These are phyloP conservation scores for Oreocharis arfaki DNA, from an alignment of 2,113 vertebrate species.

Conservation along the genomic window DNA sequence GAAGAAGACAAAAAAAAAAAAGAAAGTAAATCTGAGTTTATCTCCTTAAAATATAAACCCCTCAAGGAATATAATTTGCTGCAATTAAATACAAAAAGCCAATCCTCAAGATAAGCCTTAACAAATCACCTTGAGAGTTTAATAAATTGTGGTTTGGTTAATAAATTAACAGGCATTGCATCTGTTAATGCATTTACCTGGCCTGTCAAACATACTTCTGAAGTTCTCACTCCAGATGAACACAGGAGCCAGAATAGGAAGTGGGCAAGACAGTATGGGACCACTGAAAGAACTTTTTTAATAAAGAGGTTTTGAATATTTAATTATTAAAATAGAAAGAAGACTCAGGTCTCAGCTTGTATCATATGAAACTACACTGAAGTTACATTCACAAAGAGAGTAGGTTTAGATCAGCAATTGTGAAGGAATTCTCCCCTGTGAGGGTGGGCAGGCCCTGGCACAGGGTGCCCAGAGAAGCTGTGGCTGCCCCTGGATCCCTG, in stretches of 20 bases:
- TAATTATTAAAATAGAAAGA: neutral
- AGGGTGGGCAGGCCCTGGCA: neutral
- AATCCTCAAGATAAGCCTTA: slow-evolving; percentile 39
- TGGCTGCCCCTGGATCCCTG: neutral
- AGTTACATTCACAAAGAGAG: neutral
- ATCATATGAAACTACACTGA: neutral
- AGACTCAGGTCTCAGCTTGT: neutral
- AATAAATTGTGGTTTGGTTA: neutral
- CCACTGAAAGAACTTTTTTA: neutral
- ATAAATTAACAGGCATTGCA: too few species aligned
- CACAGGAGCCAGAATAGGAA: neutral
- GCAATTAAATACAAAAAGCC: slow-evolving; percentile 38
- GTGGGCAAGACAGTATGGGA: neutral
- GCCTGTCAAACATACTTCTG: neutral
- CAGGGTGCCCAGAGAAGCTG: neutral
- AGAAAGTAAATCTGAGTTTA: neutral
- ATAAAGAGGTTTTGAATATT: neutral
- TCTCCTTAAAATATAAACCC: slow-evolving; percentile 3
- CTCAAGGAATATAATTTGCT: slow-evolving; percentile 9
- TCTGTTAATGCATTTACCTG: neutral
- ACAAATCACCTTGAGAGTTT: slow-evolving; percentile 49
- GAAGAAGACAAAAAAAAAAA: neutral
- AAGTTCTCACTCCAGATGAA: neutral
- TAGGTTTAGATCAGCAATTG: neutral
- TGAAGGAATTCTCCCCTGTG: neutral